Evolutionary conservation across 2,797 vertebrate genomes (phyloP), one percentile per base, ranked within the genome.

Genomic region (Enteromius radiatus): DNA sequence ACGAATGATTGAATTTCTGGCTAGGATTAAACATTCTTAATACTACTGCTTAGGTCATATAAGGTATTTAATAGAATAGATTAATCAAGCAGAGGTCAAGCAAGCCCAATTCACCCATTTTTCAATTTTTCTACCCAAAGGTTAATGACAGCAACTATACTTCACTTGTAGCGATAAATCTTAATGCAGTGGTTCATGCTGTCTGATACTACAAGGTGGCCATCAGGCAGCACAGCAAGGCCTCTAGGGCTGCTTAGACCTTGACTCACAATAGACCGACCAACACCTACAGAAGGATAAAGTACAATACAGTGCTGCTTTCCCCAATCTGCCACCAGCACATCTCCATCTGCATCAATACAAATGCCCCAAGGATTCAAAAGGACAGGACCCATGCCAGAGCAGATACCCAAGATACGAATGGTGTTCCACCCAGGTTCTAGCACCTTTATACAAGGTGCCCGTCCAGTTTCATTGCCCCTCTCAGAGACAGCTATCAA

Each of bases 101-200:
- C n/a, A 69, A 69, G 23, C 38, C 12, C 23, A 69, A 43, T 68
- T 5, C 43, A 70, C 14, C 15, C 23, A 5, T 45, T 47, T 70
- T 28, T 47, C 4, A 23, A 41, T 45, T 47, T 70, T 28, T 47
- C 4, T 23, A 41, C 38, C 38, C 38, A 19, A 47, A 26, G 15
- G 8, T 70, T 70, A 70, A 12, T 10, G 61, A 45, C n/a, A 12
- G 49, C 12, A 26, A 65, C 31, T 69, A 67, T 14, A 6, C 23
- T 19, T n/a, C 67, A 88, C 84, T 93, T 94, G 89, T 95, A 96
- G 75, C 87, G 91, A 84, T 93, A 96, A 79, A 95, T 91, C 86
- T 96, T 95, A 26, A 96, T 89, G 87, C 95, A 96, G 70, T 96
- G 95, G 87, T 96, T 93, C 95, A 96, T 95, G 83, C 95, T 95